Percentiles rank a stretch among this genome's conserved stretches.
phyloP scores from a whole-genome alignment of 2,888 invertebrate genomes.

The Polydrusus pterygomalis region DNA sequence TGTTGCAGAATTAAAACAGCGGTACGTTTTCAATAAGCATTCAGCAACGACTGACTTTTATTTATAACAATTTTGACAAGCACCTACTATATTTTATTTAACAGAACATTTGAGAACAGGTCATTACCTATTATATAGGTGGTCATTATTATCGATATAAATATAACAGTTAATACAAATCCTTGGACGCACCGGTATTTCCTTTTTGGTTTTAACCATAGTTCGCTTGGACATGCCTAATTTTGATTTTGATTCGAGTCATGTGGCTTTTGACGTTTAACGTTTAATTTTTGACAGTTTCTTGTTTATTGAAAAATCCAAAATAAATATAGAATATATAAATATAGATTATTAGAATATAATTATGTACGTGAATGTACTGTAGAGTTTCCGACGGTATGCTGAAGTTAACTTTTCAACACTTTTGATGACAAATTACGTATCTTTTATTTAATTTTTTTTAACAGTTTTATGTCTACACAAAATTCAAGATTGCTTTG shows the following conservation, averaged over 20 bases:
- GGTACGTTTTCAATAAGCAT: too few relatives aligned
- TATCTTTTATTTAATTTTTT: constrained; percentile 15
- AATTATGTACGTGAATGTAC: neutral
- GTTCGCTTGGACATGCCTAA: too few relatives aligned
- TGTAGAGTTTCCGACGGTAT: constrained; percentile 1
- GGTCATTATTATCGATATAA: too few relatives aligned
- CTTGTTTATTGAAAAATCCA: constrained; percentile 1
- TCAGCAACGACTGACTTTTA: too few relatives aligned
- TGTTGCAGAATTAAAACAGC: too few relatives aligned
- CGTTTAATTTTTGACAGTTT: neutral
- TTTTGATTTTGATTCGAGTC: neutral
- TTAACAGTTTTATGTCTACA: constrained; percentile 29
- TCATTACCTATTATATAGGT: too few relatives aligned
- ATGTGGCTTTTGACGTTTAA: neutral
- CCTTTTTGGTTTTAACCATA: too few relatives aligned
- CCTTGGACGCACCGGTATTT: too few relatives aligned
- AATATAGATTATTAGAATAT: neutral
- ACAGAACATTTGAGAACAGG: too few relatives aligned
- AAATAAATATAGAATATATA: neutral
- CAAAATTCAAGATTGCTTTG: constrained; percentile 15
- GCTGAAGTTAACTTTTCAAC: constrained; percentile 7
- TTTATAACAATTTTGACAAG: too few relatives aligned
- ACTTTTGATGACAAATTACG: neutral
- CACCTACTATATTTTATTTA: too few relatives aligned
- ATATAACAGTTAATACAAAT: too few relatives aligned